Conservation (phyloP, 2,113 vertebrate genomes). For the Siniperca knerii region DNA sequence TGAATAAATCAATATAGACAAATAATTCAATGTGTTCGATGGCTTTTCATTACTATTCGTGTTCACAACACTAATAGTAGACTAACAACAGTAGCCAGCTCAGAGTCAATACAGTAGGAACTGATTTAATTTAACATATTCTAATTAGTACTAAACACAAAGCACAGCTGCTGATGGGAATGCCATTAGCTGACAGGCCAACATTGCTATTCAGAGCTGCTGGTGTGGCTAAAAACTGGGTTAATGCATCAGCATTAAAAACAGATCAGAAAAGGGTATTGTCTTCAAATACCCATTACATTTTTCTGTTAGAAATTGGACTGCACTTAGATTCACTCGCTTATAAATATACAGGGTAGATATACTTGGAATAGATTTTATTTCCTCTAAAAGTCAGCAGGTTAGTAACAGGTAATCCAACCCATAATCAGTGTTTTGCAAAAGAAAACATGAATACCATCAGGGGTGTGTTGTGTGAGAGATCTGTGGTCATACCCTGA, state of each 20-base stretch:
- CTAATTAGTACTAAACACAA: neutral
- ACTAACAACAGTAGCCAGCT: neutral
- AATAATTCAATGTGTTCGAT: neutral
- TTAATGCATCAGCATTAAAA: neutral
- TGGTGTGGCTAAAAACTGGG: neutral
- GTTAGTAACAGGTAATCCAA: neutral
- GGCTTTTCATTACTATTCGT: neutral
- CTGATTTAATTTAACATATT: neutral
- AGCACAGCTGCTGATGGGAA: neutral
- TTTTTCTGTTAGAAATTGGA: neutral
- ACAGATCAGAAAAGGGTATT: too few relatives aligned
- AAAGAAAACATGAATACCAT: conserved; percentile 1
- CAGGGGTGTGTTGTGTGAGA: neutral
- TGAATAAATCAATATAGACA: conserved; percentile 20
- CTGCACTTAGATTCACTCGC: neutral
- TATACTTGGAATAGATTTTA: neutral
- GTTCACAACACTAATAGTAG: neutral
- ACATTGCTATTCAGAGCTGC: neutral
- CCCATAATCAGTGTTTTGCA: neutral
- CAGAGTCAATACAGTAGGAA: neutral
- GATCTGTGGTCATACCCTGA: conserved; percentile 18
- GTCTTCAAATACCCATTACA: neutral
- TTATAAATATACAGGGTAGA: neutral
- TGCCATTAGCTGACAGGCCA: neutral
- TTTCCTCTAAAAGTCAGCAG: neutral